A percentile compares a stretch with the other conserved stretches of the same genome.
Conservation (phyloP, 2,888 invertebrate genomes). For the Alloscopus bannaensis region DNA sequence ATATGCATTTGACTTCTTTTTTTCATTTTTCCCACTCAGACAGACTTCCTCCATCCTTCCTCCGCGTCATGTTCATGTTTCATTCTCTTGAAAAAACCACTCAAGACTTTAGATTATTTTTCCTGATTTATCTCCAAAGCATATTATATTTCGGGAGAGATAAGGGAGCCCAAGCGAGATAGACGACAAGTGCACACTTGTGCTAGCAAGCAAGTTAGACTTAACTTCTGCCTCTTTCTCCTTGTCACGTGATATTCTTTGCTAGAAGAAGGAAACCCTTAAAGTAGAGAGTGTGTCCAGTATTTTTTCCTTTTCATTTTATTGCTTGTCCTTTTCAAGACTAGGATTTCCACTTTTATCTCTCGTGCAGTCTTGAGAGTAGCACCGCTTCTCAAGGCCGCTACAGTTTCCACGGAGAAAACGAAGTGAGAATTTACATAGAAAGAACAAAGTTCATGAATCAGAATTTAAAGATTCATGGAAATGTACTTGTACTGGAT, state of each 20-base stretch:
- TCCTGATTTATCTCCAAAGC: slow-evolving; percentile 33
- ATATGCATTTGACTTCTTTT: slow-evolving; percentile 18
- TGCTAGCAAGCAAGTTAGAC: no score
- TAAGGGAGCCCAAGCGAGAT: neutral
- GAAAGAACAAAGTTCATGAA: slow-evolving; percentile 17
- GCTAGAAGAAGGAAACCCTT: neutral
- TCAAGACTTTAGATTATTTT: slow-evolving; percentile 43
- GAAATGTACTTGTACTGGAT: no score
- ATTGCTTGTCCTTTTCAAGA: slow-evolving; percentile 15
- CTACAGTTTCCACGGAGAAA: neutral
- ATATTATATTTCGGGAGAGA: slow-evolving; percentile 19
- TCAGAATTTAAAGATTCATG: slow-evolving; percentile 31
- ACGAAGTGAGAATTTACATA: slow-evolving; percentile 22
- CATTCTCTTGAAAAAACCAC: slow-evolving; percentile 30
- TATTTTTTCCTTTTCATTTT: slow-evolving; percentile 16
- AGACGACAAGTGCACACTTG: slow-evolving; percentile 1
- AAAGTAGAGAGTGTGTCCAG: slow-evolving; percentile 16
- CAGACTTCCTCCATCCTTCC: slow-evolving; percentile 6
- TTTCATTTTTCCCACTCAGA: slow-evolving; percentile 22
- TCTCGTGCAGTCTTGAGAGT: neutral
- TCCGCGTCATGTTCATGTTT: slow-evolving; percentile 42
- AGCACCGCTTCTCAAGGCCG: slow-evolving; percentile 23
- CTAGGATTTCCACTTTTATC: slow-evolving; percentile 16
- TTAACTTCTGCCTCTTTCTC: no score
- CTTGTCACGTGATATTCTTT: slow-evolving; percentile 10